Evolutionary conservation across 2,888 invertebrate species (phyloP), one percentile per base, ranked within the genome.

Genomic region (Resseliella maxima): DNA sequence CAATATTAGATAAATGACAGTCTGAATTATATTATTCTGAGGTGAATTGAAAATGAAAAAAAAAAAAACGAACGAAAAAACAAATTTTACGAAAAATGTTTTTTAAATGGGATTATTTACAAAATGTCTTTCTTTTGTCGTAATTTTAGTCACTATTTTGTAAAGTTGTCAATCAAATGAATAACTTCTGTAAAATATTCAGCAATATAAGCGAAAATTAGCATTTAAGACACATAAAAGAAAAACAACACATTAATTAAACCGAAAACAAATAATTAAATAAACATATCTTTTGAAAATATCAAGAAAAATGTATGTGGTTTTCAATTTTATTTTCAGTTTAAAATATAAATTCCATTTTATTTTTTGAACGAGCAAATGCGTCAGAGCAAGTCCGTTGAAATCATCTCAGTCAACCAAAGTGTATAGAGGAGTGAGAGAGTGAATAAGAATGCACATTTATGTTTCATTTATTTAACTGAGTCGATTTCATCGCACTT

Each of bases 221-320:
- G 59, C 12, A 27, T 27, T 12, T 72, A 72, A 72, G 72, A 72
- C 72, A 15, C 27, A 72, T 72, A 35, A 15, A 72, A 8, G 15
- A 72, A 72, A 72, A 12, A 72, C 5, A 59, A 18, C 15, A 18
- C 2, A 59, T 6, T n/a, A 59, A 59, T n/a, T 24, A 59, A 72
- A 72, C 2, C 72, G 35, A 59, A n/a, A 72, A 72, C 31, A 35
- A 72, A 3, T 31, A 72, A n/a, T 3, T 72, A 72, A 72, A 31
- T 72, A 72, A 72, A 72, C 72, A 72, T 72, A 72, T 72, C 72
- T 72, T 72, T 72, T 35, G 31, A n/a, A 72, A 72, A 72, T 72
- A 72, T 72, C 35, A n/a, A n/a, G 35, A 72, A 72, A 15, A 27
- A 21, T 50, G 2, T n/a, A 59, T 2, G 5, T 59, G 2, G 24